phyloP scores from a whole-genome alignment of 2,888 invertebrate species.

The Siphonodentalium dalli region DNA sequence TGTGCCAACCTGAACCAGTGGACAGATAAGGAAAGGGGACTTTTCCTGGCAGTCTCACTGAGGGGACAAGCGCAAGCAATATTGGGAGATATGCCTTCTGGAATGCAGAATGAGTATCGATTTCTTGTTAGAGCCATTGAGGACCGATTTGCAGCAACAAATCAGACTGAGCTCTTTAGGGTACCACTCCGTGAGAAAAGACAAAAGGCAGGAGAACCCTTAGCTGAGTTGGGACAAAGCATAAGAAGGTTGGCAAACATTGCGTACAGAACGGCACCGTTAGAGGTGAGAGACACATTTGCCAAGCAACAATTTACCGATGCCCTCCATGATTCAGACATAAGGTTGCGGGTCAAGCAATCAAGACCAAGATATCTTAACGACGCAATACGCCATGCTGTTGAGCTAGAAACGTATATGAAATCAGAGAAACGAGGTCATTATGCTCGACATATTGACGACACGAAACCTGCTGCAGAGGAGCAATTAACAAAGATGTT shows the following conservation, averaged over 20 bases:
- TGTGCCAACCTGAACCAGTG: constrained; percentile 1
- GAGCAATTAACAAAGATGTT: too few species aligned
- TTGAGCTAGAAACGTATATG: constrained; percentile 2
- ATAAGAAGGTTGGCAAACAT: background rate
- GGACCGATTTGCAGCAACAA: constrained; percentile 2
- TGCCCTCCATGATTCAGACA: background rate
- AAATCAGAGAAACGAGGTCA: constrained; percentile 3
- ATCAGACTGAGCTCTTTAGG: constrained; percentile 3
- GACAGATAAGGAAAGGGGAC: background rate
- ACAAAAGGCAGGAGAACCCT: constrained; percentile 1
- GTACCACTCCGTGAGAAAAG: background rate
- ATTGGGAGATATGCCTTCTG: background rate
- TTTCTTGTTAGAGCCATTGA: background rate
- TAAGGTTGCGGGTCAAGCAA: constrained; percentile 1
- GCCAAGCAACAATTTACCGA: constrained; percentile 2
- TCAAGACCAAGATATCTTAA: constrained; percentile 4
- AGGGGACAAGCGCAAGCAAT: constrained; percentile 1
- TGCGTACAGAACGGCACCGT: constrained; percentile 1
- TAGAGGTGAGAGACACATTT: background rate
- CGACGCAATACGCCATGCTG: background rate
- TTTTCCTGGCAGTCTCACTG: constrained; percentile 4
- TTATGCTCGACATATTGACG: too few species aligned
- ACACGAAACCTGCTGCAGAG: too few species aligned
- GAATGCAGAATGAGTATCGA: background rate
- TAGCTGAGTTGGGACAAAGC: constrained; percentile 6